Conservation (phyloP, 2,113 vertebrate species). For the Dryoscopus gambensis region DNA sequence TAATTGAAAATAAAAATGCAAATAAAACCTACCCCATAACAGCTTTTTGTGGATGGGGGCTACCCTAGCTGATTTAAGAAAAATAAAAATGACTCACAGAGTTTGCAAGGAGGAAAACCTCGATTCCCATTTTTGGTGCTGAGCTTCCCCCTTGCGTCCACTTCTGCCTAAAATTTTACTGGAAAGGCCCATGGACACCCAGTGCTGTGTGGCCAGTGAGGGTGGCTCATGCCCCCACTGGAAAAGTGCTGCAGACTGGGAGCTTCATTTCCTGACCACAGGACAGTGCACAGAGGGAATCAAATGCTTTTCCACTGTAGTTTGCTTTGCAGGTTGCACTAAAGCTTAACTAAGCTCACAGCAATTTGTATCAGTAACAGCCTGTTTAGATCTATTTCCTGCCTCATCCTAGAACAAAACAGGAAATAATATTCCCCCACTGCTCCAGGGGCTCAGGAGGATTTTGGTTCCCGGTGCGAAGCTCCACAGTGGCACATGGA, state of each 20-base stretch:
- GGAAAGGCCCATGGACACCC: not conserved
- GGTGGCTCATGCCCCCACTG: not conserved
- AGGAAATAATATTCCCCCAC: not conserved
- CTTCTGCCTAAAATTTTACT: not conserved
- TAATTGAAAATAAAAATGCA: conserved; percentile 83
- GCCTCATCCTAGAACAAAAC: not conserved
- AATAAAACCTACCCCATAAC: conserved; percentile 73
- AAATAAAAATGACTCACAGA: conserved; percentile 40
- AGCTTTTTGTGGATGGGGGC: conserved; percentile 45
- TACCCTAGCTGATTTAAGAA: conserved; percentile 14
- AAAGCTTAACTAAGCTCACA: not conserved
- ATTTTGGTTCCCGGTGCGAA: not conserved
- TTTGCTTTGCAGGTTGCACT: not conserved
- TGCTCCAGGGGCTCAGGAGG: not conserved
- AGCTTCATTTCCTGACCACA: not conserved
- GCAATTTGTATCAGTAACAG: not conserved
- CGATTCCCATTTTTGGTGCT: not conserved
- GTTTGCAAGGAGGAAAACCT: not conserved
- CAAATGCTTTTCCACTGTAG: not conserved
- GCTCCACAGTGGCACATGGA: not conserved
- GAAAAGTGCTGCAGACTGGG: not conserved
- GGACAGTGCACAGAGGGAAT: not conserved
- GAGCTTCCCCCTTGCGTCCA: conserved; percentile 2
- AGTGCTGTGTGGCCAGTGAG: not conserved
- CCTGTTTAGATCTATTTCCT: not conserved